These are phyloP conservation scores for Chrysocyon brachyurus DNA, from an alignment of 2,797 vertebrate genomes.

Conservation along the genomic window DNA sequence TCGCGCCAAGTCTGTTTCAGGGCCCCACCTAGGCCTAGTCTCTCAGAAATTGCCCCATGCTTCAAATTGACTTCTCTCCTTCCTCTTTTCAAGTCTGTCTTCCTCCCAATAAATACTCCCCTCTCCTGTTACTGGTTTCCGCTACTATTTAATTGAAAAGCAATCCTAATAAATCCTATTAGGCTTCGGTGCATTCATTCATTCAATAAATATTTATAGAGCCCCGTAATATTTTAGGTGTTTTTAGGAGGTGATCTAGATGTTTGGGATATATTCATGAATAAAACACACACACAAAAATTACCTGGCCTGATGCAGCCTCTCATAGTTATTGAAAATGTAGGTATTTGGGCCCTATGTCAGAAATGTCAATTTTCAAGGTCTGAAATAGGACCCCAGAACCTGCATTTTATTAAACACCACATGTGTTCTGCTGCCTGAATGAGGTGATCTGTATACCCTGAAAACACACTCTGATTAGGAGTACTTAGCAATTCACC, in stretches of 20 bases:
- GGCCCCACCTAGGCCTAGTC: neutral
- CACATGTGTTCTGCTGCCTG: neutral
- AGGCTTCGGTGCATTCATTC: neutral
- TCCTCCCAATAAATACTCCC: neutral
- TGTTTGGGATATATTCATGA: neutral
- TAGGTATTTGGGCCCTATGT: neutral
- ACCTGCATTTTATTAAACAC: neutral
- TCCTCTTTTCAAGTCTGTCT: neutral
- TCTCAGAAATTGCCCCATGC: constrained; percentile 5
- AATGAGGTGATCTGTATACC: neutral
- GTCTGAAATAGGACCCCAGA: neutral
- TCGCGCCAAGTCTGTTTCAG: neutral
- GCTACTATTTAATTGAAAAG: neutral
- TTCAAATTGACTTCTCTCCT: constrained; percentile 33
- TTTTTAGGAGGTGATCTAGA: neutral
- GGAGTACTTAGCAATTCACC: neutral
- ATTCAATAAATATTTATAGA: neutral
- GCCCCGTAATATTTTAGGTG: neutral
- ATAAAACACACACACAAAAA: neutral
- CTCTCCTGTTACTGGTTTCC: neutral
- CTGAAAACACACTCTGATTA: neutral
- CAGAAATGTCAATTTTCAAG: neutral
- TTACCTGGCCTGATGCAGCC: neutral
- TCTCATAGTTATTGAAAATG: neutral
- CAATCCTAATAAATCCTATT: neutral